A percentile compares a stretch with the other conserved stretches of the same genome.
Evolutionary conservation across 2,888 invertebrate species (phyloP).

Genomic region (Pasiphila rectangulata): DNA sequence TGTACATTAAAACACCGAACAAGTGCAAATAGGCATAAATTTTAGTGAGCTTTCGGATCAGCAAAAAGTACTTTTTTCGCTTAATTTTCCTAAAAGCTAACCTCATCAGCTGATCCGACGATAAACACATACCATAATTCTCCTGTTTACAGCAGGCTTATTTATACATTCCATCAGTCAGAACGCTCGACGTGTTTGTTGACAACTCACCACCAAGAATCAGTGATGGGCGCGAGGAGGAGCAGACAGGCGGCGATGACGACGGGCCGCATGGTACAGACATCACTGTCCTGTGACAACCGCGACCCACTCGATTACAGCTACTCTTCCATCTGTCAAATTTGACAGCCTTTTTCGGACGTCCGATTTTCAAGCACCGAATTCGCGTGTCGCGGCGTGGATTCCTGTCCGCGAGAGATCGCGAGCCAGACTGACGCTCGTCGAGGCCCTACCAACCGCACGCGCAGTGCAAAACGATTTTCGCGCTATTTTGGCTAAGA

Average conservation of each 20-base stretch:
- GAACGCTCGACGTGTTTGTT: slow-evolving; percentile 20
- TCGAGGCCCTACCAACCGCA: slow-evolving; percentile 67
- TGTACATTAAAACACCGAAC: too few species aligned
- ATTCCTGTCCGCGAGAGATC: slow-evolving; percentile 76
- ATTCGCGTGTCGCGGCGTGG: slow-evolving; percentile 65
- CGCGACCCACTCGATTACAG: slow-evolving; percentile 41
- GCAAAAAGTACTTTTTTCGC: too few species aligned
- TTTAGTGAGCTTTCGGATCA: too few species aligned
- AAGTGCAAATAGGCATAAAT: too few species aligned
- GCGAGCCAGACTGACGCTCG: slow-evolving; percentile 74
- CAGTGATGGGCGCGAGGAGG: slow-evolving; percentile 93
- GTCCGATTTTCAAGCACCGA: slow-evolving; percentile 64
- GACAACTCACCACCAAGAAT: slow-evolving; percentile 91
- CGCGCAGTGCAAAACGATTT: slow-evolving; percentile 74
- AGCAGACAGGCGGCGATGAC: slow-evolving; percentile 91
- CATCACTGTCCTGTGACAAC: slow-evolving; percentile 69
- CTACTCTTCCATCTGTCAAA: slow-evolving; percentile 31
- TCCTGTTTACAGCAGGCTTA: slow-evolving; percentile 15
- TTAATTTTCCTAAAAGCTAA: neutral
- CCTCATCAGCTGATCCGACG: slow-evolving; percentile 22
- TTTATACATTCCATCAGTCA: slow-evolving; percentile 17
- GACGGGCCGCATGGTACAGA: slow-evolving; percentile 85
- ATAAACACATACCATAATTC: slow-evolving; percentile 5
- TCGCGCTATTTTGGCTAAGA: slow-evolving; percentile 81
- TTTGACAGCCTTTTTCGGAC: slow-evolving; percentile 33